phyloP scores from a whole-genome alignment of 2,888 invertebrate genomes.

The Stomorhina lunata region DNA sequence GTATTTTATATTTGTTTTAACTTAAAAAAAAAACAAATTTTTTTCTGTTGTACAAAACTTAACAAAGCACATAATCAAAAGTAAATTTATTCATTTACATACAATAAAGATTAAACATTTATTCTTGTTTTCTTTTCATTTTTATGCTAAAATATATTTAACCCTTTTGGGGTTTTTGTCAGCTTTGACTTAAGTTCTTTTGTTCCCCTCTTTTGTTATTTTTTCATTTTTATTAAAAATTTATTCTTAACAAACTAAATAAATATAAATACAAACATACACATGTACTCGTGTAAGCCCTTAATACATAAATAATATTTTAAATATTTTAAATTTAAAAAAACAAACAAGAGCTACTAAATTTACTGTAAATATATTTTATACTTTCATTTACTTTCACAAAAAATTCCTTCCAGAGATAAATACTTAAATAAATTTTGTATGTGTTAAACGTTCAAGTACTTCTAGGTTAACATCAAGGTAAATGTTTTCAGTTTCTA shows the following conservation, averaged over 20 bases:
- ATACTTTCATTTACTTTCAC: neutral
- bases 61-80: neutral
- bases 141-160: neutral
- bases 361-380: neutral
- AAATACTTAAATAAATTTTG: too few species aligned
- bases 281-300: neutral
- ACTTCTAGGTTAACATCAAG: neutral
- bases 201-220: neutral
- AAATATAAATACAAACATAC: too few species aligned
- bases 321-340: neutral
- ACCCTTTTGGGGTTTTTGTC: neutral
- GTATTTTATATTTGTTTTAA: too few species aligned
- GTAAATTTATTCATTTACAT: neutral
- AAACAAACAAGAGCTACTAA: neutral
- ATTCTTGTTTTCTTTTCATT: conserved; percentile 2
- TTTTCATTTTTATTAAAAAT: neutral
- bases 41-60: too few species aligned
- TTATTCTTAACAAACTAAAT: conserved; percentile 8
- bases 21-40: too few species aligned
- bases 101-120: conserved; percentile 1
- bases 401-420: too few species aligned
- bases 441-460: too few species aligned
- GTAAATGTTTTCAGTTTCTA: neutral
- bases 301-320: conserved; percentile 7
- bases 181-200: neutral